phyloP scores from a whole-genome alignment of 2,113 vertebrate genomes.

The Percopsis transmontana region DNA sequence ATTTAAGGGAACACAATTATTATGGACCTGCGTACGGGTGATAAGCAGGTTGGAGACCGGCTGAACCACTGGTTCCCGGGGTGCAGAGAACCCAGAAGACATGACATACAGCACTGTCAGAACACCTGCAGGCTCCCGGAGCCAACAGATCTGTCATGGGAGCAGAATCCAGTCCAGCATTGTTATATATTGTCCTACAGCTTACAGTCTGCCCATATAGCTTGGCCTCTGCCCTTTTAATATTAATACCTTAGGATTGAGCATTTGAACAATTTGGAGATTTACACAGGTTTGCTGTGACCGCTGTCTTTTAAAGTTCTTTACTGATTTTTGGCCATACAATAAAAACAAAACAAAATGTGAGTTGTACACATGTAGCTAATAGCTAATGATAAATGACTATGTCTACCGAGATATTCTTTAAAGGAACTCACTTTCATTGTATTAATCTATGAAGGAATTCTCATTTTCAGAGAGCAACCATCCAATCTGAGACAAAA shows the following conservation, averaged over 20 bases:
- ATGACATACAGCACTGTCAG: background rate
- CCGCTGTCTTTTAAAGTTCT: constrained; percentile 13
- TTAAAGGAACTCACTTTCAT: constrained; percentile 11
- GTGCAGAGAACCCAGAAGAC: constrained; percentile 8
- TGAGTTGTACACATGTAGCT: background rate
- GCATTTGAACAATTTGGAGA: constrained; percentile 30
- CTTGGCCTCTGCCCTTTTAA: constrained; percentile 8
- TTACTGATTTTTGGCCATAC: no score
- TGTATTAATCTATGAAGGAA: constrained; percentile 25
- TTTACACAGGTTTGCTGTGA: constrained; percentile 14
- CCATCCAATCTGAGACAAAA: constrained; percentile 51
- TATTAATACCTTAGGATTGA: constrained; percentile 40
- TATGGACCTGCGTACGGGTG: constrained; percentile 19
- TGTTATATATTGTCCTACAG: constrained; percentile 14
- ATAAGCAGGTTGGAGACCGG: background rate
- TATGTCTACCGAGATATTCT: constrained; percentile 37
- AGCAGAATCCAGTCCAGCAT: background rate
- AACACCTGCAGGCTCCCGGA: constrained; percentile 10
- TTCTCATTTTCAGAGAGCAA: constrained; percentile 33
- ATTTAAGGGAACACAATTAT: constrained; percentile 24
- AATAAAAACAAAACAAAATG: constrained; percentile 28
- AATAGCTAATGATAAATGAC: constrained; percentile 31
- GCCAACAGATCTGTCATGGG: constrained; percentile 3
- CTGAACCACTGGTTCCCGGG: background rate
- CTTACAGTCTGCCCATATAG: background rate